These are phyloP conservation scores for Meganola albula DNA, from an alignment of 2,888 invertebrate genomes.

Conservation along the genomic window DNA sequence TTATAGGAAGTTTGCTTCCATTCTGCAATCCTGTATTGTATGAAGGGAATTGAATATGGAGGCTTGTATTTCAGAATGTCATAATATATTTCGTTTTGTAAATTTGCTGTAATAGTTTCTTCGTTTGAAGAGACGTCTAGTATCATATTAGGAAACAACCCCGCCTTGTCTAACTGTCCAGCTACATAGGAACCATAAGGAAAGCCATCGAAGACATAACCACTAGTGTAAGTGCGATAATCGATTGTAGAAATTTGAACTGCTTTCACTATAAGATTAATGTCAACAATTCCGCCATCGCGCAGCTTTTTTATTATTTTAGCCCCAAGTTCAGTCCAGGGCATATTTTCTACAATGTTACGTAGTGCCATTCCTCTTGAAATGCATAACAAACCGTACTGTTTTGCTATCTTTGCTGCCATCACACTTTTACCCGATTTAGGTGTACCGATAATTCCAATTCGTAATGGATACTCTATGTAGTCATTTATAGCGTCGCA, in stretches of 20 bases:
- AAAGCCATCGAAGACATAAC: slow-evolving; percentile 81
- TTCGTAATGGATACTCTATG: slow-evolving; percentile 69
- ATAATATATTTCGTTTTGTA: slow-evolving; percentile 51
- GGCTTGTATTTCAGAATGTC: slow-evolving; percentile 48
- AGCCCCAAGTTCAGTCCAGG: slow-evolving; percentile 69
- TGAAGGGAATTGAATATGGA: slow-evolving; percentile 51
- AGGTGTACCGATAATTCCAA: slow-evolving; percentile 79
- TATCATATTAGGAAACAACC: slow-evolving; percentile 77
- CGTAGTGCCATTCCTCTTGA: slow-evolving; percentile 75
- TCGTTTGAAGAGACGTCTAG: slow-evolving; percentile 67
- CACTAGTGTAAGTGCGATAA: slow-evolving; percentile 67
- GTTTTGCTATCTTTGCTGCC: slow-evolving; percentile 69
- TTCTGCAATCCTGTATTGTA: slow-evolving; percentile 55
- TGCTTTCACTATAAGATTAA: slow-evolving; percentile 66
- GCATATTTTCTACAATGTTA: slow-evolving; percentile 62
- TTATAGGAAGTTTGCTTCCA: slow-evolving; percentile 51
- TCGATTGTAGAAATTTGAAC: slow-evolving; percentile 73
- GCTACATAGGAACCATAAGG: slow-evolving; percentile 73
- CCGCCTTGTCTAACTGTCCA: slow-evolving; percentile 60
- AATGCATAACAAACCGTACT: slow-evolving; percentile 74
- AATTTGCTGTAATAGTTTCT: slow-evolving; percentile 51
- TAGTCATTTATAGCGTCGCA: slow-evolving; percentile 54
- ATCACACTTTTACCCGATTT: slow-evolving; percentile 80
- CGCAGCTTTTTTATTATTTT: slow-evolving; percentile 53
- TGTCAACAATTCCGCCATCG: slow-evolving; percentile 58